phyloP scores from a whole-genome alignment of 1,140 invertebrate species.

The Whitmania pigra region DNA sequence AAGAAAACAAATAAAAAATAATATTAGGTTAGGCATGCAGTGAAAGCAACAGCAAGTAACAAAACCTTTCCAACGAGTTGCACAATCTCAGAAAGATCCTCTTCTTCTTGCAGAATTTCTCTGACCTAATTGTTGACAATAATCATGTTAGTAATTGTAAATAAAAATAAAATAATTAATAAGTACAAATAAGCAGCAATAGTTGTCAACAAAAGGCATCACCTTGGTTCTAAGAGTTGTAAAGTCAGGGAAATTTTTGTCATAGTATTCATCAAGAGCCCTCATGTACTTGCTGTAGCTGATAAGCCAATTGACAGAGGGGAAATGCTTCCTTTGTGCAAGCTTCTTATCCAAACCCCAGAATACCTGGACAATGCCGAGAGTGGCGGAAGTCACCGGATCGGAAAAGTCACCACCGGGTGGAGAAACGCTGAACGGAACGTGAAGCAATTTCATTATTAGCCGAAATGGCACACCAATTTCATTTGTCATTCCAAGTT shows the following conservation, averaged over 20 bases:
- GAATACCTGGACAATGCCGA: constrained; percentile 99
- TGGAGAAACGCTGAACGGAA: constrained; percentile 65
- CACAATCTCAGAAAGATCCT: constrained; percentile 98
- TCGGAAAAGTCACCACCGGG: constrained; percentile 99
- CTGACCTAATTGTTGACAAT: constrained; percentile 27
- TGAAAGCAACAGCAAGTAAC: background rate
- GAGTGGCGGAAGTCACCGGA: constrained; percentile 95
- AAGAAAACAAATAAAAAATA: too few relatives aligned
- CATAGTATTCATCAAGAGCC: constrained; percentile 96
- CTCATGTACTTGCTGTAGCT: constrained; percentile 98
- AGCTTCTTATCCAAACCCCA: constrained; percentile 99
- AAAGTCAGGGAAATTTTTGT: constrained; percentile 97
- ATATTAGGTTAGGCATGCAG: too few relatives aligned
- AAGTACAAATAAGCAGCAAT: background rate
- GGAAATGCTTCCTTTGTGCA: constrained; percentile 98
- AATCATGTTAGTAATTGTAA: constrained; percentile 6
- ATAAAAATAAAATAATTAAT: background rate
- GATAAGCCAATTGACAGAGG: constrained; percentile 99
- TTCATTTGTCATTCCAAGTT: too few relatives aligned
- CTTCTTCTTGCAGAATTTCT: constrained; percentile 79
- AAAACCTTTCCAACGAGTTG: constrained; percentile 87
- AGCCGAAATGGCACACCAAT: too few relatives aligned
- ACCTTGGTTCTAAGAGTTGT: constrained; percentile 60
- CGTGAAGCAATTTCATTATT: background rate
- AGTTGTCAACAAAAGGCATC: background rate